Conservation (phyloP, 2,113 vertebrate species). For the Onychostoma macrolepis region DNA sequence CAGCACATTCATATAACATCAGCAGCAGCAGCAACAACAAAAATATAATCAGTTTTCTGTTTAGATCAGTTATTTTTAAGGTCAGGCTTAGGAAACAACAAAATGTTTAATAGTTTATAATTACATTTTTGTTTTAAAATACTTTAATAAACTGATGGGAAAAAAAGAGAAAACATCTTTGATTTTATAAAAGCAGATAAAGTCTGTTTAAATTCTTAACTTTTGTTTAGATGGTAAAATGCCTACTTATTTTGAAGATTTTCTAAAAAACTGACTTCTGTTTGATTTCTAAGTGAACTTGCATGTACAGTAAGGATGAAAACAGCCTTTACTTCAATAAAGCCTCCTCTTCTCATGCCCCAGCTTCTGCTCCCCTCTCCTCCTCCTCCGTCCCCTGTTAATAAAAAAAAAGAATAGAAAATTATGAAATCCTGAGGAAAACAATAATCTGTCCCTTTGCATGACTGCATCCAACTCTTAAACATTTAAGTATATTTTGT, state of each 20-base stretch:
- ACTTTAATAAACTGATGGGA: neutral
- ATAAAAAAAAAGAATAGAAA: neutral
- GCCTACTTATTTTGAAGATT: constrained; percentile 83
- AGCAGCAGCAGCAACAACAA: neutral
- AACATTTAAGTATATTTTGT: constrained; percentile 98
- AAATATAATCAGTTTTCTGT: neutral
- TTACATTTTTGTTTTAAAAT: neutral
- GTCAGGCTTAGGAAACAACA: neutral
- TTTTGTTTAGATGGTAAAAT: constrained; percentile 73
- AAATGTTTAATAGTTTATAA: neutral
- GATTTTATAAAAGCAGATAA: constrained; percentile 62
- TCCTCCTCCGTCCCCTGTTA: neutral
- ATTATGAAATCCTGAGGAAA: neutral
- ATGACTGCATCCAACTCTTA: constrained; percentile 41
- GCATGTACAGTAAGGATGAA: constrained; percentile 79
- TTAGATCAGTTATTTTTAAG: neutral
- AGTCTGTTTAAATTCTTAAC: constrained; percentile 38
- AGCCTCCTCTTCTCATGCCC: neutral
- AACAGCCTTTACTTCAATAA: constrained; percentile 10
- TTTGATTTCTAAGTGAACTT: constrained; percentile 70
- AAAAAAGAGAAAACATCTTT: constrained; percentile 61
- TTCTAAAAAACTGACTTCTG: constrained; percentile 58
- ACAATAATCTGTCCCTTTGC: neutral
- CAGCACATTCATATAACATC: constrained; percentile 21
- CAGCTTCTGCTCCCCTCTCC: neutral